Conservation (phyloP, 2,113 vertebrate genomes). For the Oryzias celebensis region DNA sequence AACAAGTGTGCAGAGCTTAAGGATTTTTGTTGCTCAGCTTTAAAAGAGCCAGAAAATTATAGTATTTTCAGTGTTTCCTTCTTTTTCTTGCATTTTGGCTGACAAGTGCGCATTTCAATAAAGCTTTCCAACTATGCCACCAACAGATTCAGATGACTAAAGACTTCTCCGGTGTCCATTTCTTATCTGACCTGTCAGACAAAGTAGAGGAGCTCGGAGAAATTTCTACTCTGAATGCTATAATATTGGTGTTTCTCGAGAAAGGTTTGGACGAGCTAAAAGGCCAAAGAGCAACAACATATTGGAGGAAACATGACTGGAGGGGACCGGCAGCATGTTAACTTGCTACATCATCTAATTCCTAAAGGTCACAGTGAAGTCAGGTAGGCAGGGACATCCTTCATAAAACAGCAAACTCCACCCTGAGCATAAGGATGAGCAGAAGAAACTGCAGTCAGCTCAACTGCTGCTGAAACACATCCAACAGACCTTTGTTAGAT, state of each 20-base stretch:
- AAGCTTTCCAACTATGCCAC: constrained; percentile 8
- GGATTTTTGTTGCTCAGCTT: not conserved
- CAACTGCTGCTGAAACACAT: not conserved
- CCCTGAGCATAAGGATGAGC: not conserved
- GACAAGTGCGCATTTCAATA: constrained; percentile 20
- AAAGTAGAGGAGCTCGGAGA: constrained; percentile 8
- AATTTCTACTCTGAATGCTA: constrained; percentile 52
- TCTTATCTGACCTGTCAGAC: constrained; percentile 40
- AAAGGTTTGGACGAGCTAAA: constrained; percentile 18
- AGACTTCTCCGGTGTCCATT: constrained; percentile 46
- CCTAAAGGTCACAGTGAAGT: constrained; percentile 44
- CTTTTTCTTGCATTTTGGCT: constrained; percentile 7
- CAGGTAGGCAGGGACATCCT: constrained; percentile 6
- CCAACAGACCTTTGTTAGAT: not conserved
- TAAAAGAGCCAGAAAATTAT: not conserved
- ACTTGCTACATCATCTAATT: constrained; percentile 46
- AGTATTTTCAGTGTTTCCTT: too few species aligned
- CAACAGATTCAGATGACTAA: constrained; percentile 33
- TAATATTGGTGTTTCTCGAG: constrained; percentile 30
- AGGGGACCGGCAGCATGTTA: constrained; percentile 32
- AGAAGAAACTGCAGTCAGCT: not conserved
- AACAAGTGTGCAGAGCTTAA: not conserved
- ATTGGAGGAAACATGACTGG: constrained; percentile 19
- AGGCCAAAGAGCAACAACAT: not conserved
- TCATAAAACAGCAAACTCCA: not conserved